Conservation (phyloP, 2,888 invertebrate genomes). For the Pocota personata region DNA sequence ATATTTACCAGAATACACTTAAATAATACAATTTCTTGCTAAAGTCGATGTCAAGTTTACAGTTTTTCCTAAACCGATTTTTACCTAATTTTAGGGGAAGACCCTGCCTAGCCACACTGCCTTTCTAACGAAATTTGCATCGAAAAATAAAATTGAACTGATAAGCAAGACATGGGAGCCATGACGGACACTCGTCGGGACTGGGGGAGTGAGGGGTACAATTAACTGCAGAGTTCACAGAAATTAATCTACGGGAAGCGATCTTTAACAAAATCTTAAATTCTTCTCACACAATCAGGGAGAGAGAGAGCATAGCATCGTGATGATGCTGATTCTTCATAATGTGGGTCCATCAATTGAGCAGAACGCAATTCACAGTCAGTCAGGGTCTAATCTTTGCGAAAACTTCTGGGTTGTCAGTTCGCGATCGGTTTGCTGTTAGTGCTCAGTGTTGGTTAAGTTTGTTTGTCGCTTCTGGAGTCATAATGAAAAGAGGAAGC, state of each 20-base stretch:
- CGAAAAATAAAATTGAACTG: background rate
- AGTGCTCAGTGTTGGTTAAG: background rate
- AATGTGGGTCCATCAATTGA: slow-evolving; percentile 28
- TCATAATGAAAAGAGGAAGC: slow-evolving; percentile 16
- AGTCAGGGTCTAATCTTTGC: slow-evolving; percentile 65
- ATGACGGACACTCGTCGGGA: background rate
- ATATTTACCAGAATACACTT: background rate
- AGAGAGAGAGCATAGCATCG: slow-evolving; percentile 14
- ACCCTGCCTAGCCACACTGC: slow-evolving; percentile 4
- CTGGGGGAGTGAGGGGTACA: background rate
- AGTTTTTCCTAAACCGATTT: background rate
- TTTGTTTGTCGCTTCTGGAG: background rate
- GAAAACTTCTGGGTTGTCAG: slow-evolving; percentile 48
- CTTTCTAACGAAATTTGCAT: background rate
- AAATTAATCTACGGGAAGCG: slow-evolving; percentile 1
- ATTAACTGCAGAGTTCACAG: slow-evolving; percentile 30
- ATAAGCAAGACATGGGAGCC: slow-evolving; percentile 4
- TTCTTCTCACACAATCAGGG: background rate
- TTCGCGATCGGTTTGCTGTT: background rate
- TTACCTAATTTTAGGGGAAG: slow-evolving; percentile 6
- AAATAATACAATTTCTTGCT: background rate
- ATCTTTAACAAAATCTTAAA: background rate
- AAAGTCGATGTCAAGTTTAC: slow-evolving; percentile 9
- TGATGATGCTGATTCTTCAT: background rate
- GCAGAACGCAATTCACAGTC: slow-evolving; percentile 36